These are phyloP conservation scores for Cephonodes hylas DNA, from an alignment of 2,888 invertebrate species.

Conservation along the genomic window DNA sequence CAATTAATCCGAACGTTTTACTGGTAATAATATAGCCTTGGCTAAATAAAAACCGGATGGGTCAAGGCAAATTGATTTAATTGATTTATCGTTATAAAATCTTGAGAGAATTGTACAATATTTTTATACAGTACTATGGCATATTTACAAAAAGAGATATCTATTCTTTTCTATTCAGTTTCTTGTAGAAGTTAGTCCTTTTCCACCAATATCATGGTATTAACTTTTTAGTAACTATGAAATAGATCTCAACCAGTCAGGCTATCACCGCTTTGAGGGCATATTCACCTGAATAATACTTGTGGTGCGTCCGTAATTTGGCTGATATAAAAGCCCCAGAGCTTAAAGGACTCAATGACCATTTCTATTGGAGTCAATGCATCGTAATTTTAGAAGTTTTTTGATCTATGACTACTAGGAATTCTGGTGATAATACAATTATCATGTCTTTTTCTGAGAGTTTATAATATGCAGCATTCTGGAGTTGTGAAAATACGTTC, in stretches of 20 bases:
- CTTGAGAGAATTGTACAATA: not conserved
- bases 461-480: not conserved
- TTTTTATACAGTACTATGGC: not conserved
- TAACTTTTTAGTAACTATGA: no score
- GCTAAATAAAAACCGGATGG: constrained; percentile 5
- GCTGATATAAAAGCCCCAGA: no score
- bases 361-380: no score
- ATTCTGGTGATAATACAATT: not conserved
- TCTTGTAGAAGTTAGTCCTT: no score
- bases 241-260: no score
- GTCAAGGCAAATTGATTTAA: constrained; percentile 40
- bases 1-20: not conserved
- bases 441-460: not conserved
- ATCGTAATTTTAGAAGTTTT: not conserved
- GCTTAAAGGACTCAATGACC: no score
- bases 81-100: constrained; percentile 31
- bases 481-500: constrained; percentile 40
- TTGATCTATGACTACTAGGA: not conserved
- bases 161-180: no score
- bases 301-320: no score
- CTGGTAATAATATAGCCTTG: not conserved
- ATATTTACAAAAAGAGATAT: no score
- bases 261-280: no score
- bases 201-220: no score
- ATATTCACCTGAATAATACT: no score